Evolutionary conservation across 2,888 invertebrate genomes (phyloP), one percentile per base, ranked within the genome.

Genomic region (Tubulanus polymorphus): DNA sequence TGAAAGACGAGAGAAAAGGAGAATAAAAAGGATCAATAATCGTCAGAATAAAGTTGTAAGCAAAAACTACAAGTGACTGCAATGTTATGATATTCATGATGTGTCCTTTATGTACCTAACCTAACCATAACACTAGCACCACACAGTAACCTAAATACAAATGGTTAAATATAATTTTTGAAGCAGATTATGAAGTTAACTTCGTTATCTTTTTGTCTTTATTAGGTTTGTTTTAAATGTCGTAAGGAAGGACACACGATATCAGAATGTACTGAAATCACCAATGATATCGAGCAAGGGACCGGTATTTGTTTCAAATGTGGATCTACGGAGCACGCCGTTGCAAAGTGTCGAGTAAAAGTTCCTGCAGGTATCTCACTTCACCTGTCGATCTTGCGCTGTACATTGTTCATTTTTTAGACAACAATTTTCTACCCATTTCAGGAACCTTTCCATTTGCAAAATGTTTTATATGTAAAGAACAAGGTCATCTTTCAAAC

Each of bases 381-480:
- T n/a, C n/a, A n/a, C n/a, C n/a, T n/a, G n/a, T n/a, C n/a, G n/a
- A n/a, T n/a, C n/a, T n/a, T n/a, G n/a, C n/a, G n/a, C n/a, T n/a
- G n/a, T n/a, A n/a, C n/a, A n/a, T n/a, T n/a, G n/a, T n/a, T n/a
- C n/a, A n/a, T n/a, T n/a, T 15, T 12, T 32, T 32, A 10, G 15
- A 10, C 35, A 32, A 2, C 37, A 30, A 46, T 57, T 55, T 55
- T 8, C 53, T 37, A 56, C 51, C 45, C 20, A 48, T 61, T 59
- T 5, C 64, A 75, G 71, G 69, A 30, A 63, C 87, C 56, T 91
- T 85, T 70, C 85, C 88, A 72, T 91, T 86, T 81, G 93, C 93
- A 0, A 87, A 85, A 53, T 94, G 93, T 78, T 93, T 93, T 72
- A 88, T 93, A 63, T 94, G 93, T 75, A 86, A 86, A 54, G 87